phyloP scores from a whole-genome alignment of 2,888 invertebrate genomes.

The Dolomedes plantarius region DNA sequence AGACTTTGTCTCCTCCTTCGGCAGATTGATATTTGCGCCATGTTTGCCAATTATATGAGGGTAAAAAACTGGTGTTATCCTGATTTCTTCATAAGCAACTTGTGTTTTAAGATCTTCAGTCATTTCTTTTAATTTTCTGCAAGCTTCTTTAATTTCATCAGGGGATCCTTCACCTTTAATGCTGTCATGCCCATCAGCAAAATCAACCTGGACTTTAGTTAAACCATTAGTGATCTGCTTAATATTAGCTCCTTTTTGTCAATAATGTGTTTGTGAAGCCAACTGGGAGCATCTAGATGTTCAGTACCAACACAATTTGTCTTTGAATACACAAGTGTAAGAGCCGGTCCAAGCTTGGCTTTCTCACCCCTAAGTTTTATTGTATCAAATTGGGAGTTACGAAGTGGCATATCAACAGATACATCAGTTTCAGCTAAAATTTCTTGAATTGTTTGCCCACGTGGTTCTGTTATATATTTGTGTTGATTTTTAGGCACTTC shows the following conservation, averaged over 20 bases:
- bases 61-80: conserved; percentile 91
- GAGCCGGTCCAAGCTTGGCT: conserved; percentile 89
- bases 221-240: conserved; percentile 91
- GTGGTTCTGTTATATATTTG: conserved; percentile 95
- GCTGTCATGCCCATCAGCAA: too few species aligned
- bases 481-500: conserved; percentile 97
- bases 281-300: conserved; percentile 91
- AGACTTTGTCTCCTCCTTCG: conserved; percentile 95
- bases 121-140: conserved; percentile 86
- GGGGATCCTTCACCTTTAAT: conserved; percentile 97
- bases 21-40: conserved; percentile 94
- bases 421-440: conserved; percentile 98
- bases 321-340: conserved; percentile 79
- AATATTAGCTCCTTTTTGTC: conserved; percentile 95
- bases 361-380: too few species aligned
- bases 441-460: conserved; percentile 91
- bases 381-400: conserved; percentile 89
- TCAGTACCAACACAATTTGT: conserved; percentile 92
- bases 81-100: conserved; percentile 88
- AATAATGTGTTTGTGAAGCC: conserved; percentile 97
- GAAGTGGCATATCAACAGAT: conserved; percentile 93
- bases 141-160: conserved; percentile 92
- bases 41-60: too few species aligned
- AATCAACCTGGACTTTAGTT: too few species aligned
- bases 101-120: conserved; percentile 88